Evolutionary conservation across 2,113 vertebrate species (phyloP).

Genomic region (Varanus komodoensis): DNA sequence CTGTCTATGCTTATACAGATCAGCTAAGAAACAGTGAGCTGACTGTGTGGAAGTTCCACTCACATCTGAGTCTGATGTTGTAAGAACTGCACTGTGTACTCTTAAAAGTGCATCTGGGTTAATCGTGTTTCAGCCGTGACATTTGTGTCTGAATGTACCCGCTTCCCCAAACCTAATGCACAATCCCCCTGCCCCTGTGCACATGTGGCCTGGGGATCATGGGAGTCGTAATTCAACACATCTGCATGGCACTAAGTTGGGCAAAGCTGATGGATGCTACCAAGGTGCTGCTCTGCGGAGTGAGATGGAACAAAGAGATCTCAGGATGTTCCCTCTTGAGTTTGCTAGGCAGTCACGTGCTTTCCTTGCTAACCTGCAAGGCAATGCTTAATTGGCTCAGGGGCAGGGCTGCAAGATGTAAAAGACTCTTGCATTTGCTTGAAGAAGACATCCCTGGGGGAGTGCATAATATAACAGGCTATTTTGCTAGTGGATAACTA

Average conservation of each 20-base stretch:
- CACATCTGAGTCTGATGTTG: not conserved
- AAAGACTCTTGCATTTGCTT: conserved; percentile 21
- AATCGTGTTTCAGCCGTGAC: conserved; percentile 48
- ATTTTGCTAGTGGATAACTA: conserved; percentile 35
- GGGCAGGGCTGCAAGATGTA: conserved; percentile 25
- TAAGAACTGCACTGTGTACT: not conserved
- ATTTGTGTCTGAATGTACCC: conserved; percentile 14
- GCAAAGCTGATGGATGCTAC: conserved; percentile 25
- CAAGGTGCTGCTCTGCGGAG: conserved; percentile 35
- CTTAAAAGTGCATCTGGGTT: conserved; percentile 27
- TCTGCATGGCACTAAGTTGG: too few species aligned
- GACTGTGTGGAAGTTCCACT: not conserved
- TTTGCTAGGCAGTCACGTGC: conserved; percentile 55
- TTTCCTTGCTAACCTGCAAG: conserved; percentile 36
- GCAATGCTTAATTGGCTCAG: not conserved
- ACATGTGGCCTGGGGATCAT: too few species aligned
- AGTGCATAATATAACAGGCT: conserved; percentile 20
- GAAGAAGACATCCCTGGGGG: accelerated
- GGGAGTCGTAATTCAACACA: too few species aligned
- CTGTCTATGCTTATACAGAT: not conserved
- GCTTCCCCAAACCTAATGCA: too few species aligned
- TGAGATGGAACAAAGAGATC: not conserved
- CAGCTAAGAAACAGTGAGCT: not conserved
- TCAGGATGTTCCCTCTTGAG: conserved; percentile 49
- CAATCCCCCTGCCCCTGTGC: too few species aligned